These are phyloP conservation scores for Cyanocitta stelleri DNA, from an alignment of 2,113 vertebrate species.

Conservation along the genomic window DNA sequence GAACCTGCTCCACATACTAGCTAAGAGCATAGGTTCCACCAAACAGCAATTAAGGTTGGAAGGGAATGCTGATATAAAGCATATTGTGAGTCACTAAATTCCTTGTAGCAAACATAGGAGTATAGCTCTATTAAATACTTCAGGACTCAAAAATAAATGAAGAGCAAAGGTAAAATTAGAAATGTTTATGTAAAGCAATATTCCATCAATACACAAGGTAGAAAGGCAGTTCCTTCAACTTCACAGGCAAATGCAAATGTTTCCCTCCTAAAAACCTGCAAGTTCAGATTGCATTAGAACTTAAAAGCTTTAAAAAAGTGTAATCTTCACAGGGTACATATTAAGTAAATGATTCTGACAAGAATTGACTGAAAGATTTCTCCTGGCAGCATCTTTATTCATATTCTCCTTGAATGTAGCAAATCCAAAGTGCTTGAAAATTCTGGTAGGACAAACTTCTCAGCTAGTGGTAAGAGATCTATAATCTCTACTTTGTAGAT, in stretches of 20 bases:
- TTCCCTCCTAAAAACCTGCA: background rate
- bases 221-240: background rate
- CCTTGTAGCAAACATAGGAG: background rate
- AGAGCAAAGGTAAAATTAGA: background rate
- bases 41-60: background rate
- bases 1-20: background rate
- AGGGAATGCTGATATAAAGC: background rate
- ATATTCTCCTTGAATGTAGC: background rate
- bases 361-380: background rate
- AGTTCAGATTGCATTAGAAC: background rate
- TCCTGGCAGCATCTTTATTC: background rate
- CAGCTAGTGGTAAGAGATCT: background rate
- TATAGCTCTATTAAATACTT: background rate
- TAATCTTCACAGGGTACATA: background rate
- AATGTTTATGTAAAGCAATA: background rate
- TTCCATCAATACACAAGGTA: background rate
- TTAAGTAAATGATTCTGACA: background rate
- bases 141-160: background rate
- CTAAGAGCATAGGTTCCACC: background rate
- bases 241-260: background rate
- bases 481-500: background rate
- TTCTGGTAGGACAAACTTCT: background rate
- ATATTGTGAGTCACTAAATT: background rate
- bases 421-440: background rate
- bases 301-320: background rate